A percentile compares a stretch with the other conserved stretches of the same genome.
Conservation (phyloP, 2,113 vertebrate genomes). For the Zapus hudsonius region DNA sequence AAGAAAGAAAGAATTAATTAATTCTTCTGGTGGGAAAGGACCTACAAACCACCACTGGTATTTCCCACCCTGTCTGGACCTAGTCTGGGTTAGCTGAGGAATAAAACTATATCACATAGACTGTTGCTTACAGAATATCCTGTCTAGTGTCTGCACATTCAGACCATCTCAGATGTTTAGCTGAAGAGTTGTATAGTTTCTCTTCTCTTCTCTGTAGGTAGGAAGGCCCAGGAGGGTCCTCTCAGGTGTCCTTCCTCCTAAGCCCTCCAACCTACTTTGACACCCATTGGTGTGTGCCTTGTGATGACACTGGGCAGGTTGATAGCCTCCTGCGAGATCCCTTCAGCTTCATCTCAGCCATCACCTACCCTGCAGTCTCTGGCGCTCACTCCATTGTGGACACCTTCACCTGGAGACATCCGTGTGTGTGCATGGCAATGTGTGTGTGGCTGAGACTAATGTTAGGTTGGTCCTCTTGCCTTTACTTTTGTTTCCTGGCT, state of each 20-base stretch:
- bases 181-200: accelerated
- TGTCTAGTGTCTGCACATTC: accelerated
- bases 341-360: background rate
- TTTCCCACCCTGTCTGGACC: background rate
- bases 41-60: background rate
- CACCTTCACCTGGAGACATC: accelerated
- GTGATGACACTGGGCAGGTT: no score
- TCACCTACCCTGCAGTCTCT: accelerated
- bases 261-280: background rate
- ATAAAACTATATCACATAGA: accelerated
- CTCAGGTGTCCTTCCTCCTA: background rate
- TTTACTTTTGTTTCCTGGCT: accelerated
- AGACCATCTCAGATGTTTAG: background rate
- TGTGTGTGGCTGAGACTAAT: no score
- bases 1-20: no score
- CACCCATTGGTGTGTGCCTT: background rate
- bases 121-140: accelerated
- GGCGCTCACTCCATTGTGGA: background rate
- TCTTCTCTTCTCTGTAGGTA: background rate
- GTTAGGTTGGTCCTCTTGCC: accelerated
- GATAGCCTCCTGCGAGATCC: background rate
- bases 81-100: background rate
- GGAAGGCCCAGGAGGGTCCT: background rate
- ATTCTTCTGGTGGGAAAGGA: background rate
- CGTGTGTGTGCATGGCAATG: background rate